Conservation (phyloP, 2,797 vertebrate species). For the Sebastes ruberrimus region DNA sequence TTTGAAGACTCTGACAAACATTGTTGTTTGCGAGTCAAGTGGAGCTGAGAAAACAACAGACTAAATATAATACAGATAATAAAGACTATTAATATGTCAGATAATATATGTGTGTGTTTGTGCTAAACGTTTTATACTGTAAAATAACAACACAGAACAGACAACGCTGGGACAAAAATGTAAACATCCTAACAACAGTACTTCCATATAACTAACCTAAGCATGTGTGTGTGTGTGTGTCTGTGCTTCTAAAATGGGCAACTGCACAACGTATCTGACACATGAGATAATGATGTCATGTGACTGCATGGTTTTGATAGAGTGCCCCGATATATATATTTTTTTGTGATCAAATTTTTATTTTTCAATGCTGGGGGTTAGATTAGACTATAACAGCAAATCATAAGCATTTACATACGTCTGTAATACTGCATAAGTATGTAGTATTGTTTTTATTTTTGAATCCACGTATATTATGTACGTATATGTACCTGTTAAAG, state of each 20-base stretch:
- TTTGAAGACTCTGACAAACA: not conserved
- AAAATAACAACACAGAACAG: not conserved
- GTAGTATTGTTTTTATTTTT: too few species aligned
- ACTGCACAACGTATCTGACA: not conserved
- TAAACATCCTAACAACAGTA: not conserved
- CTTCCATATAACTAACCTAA: not conserved
- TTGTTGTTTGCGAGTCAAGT: not conserved
- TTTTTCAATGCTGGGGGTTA: too few species aligned
- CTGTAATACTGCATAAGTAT: too few species aligned
- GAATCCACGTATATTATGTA: too few species aligned
- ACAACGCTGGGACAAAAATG: not conserved
- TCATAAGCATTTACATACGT: too few species aligned
- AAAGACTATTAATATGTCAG: not conserved
- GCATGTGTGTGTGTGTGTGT: not conserved
- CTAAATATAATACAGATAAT: not conserved
- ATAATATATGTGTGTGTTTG: not conserved
- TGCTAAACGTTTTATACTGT: not conserved
- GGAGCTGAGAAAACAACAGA: not conserved
- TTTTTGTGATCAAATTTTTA: too few species aligned
- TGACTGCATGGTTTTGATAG: slow-evolving; percentile 9
- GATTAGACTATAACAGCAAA: too few species aligned
- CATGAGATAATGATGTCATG: not conserved
- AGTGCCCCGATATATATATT: not conserved
- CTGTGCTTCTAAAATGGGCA: not conserved
- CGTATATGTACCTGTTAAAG: fast-evolving